phyloP scores from a whole-genome alignment of 2,113 vertebrate species.

The Urocolius indicus region DNA sequence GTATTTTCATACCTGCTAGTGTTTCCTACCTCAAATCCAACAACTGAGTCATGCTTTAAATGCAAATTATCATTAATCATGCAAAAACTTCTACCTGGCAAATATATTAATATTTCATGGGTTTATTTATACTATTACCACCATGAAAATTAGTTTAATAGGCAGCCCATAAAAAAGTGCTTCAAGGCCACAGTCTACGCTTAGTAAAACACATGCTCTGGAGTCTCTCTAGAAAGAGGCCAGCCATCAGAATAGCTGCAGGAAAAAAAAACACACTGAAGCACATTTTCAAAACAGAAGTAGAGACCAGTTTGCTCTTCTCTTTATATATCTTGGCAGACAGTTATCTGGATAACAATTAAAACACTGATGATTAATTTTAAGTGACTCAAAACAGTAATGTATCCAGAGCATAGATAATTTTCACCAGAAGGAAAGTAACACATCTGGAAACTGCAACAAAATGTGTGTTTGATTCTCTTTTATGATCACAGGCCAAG shows the following conservation, averaged over 20 bases:
- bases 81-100: background rate
- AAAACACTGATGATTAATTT: background rate
- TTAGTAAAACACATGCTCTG: background rate
- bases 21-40: background rate
- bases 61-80: background rate
- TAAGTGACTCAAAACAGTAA: background rate
- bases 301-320: background rate
- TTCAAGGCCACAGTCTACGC: background rate
- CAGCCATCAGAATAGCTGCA: background rate
- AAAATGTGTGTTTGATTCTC: background rate
- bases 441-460: background rate
- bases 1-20: background rate
- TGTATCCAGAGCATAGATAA: accelerated
- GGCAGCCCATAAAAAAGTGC: background rate
- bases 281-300: background rate
- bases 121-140: conserved; percentile 2
- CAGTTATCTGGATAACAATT: background rate
- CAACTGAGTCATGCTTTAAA: background rate
- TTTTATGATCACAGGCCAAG: background rate
- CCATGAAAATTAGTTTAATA: conserved; percentile 3
- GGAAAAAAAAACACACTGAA: background rate
- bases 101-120: conserved; percentile 4
- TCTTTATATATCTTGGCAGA: background rate
- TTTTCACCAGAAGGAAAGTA: background rate
- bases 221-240: background rate